Percentiles rank a stretch among this genome's conserved stretches.
Conservation (phyloP, 2,797 vertebrate species). For the Denticeps clupeoides region DNA sequence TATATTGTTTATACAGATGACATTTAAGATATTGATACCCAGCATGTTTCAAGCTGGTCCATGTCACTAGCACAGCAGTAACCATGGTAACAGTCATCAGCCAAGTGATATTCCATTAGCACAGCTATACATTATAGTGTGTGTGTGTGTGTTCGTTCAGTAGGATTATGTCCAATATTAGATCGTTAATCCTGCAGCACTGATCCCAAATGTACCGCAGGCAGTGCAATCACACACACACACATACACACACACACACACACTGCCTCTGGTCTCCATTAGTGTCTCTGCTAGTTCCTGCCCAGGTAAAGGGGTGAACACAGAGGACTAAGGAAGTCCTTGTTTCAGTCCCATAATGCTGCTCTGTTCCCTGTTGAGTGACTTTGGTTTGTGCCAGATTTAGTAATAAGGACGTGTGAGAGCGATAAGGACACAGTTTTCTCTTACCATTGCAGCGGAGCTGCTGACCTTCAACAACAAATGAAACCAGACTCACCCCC, state of each 20-base stretch:
- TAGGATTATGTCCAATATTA: slow-evolving; percentile 52
- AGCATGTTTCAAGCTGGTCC: too few species aligned
- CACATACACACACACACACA: slow-evolving; percentile 8
- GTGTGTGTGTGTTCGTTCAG: slow-evolving; percentile 18
- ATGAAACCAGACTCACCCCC: slow-evolving; percentile 50
- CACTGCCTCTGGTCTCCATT: slow-evolving; percentile 23
- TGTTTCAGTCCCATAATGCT: too few species aligned
- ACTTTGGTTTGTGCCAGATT: too few species aligned
- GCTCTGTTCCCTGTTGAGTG: too few species aligned
- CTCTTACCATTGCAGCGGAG: slow-evolving; percentile 28
- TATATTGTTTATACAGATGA: too few species aligned
- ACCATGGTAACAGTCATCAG: too few species aligned
- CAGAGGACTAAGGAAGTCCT: too few species aligned
- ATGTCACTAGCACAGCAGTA: too few species aligned
- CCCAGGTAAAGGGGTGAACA: slow-evolving; percentile 20
- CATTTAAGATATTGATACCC: too few species aligned
- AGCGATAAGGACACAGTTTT: slow-evolving; percentile 26
- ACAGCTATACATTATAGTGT: slow-evolving; percentile 20
- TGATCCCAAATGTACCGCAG: slow-evolving; percentile 30
- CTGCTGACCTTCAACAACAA: slow-evolving; percentile 32
- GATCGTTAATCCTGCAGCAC: slow-evolving; percentile 47
- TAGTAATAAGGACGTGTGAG: neutral
- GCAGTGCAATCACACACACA: slow-evolving; percentile 26
- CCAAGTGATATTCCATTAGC: slow-evolving; percentile 9
- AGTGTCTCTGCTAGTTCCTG: slow-evolving; percentile 19